phyloP scores from a whole-genome alignment of 1,140 invertebrate species.

The Epicauta chinensis region DNA sequence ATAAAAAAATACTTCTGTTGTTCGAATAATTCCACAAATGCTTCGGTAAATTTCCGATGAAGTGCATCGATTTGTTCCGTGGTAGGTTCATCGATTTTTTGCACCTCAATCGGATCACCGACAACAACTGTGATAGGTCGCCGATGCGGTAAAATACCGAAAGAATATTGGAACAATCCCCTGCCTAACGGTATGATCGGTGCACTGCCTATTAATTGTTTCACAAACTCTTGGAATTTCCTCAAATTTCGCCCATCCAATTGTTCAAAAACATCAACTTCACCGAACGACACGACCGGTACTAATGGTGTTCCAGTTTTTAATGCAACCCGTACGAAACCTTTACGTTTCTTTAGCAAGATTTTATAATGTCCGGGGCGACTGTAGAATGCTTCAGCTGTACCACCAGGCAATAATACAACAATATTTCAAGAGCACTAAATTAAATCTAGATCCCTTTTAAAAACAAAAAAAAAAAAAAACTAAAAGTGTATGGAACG shows the following conservation, averaged over 20 bases:
- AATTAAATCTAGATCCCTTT: no score
- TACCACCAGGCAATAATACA: not conserved
- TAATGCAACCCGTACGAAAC: no score
- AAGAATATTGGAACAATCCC: constrained; percentile 85
- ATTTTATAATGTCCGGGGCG: no score
- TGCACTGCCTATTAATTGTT: constrained; percentile 63
- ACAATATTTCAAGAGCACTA: constrained; percentile 1
- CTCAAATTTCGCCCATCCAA: constrained; percentile 53
- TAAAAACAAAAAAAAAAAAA: no score
- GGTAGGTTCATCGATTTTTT: constrained; percentile 18
- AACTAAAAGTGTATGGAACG: no score
- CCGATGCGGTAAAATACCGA: constrained; percentile 76
- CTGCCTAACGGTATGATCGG: constrained; percentile 73
- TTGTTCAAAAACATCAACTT: constrained; percentile 83
- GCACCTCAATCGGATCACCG: constrained; percentile 17
- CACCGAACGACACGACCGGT: constrained; percentile 85
- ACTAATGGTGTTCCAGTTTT: constrained; percentile 74
- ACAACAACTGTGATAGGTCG: constrained; percentile 72
- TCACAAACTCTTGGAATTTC: constrained; percentile 61
- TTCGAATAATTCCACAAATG: constrained; percentile 17
- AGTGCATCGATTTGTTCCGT: constrained; percentile 16
- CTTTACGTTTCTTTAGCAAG: no score
- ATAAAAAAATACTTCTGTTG: constrained; percentile 14
- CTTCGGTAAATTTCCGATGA: no score
- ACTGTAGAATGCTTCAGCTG: not conserved